A percentile compares a stretch with the other conserved stretches of the same genome.
phyloP scores from a whole-genome alignment of 2,888 invertebrate species.

The Leptopilina syphax region DNA sequence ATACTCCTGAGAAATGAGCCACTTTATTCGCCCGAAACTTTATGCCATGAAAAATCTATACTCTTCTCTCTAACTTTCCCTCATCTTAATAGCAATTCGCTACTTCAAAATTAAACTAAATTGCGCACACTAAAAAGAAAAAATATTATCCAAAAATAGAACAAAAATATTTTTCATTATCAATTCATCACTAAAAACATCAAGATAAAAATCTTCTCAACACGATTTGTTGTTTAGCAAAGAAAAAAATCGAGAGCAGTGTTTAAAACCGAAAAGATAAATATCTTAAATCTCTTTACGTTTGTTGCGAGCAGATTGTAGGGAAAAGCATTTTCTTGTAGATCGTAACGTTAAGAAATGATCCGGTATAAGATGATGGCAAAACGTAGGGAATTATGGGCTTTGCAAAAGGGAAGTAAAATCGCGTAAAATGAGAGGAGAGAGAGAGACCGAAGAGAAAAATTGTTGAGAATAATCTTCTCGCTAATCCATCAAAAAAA shows the following conservation, averaged over 20 bases:
- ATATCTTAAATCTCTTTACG: constrained; percentile 20
- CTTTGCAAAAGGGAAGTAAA: constrained; percentile 12
- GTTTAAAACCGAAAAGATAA: constrained; percentile 27
- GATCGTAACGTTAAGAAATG: constrained; percentile 35
- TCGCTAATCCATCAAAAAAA: constrained; percentile 22
- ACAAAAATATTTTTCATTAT: neutral
- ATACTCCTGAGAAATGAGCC: constrained; percentile 51
- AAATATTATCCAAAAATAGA: no score
- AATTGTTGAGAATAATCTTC: constrained; percentile 18
- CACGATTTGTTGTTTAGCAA: neutral
- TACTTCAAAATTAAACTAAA: neutral
- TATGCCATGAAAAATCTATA: constrained; percentile 2
- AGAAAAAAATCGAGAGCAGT: neutral
- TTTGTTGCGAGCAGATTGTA: constrained; percentile 21
- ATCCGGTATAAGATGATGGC: constrained; percentile 25
- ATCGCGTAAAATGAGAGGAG: constrained; percentile 17
- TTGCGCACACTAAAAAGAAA: no score
- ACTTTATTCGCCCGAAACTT: constrained; percentile 18
- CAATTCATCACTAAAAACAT: neutral
- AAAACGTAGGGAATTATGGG: constrained; percentile 31
- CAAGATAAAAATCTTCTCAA: neutral
- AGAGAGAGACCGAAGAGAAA: neutral
- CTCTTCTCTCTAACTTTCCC: neutral
- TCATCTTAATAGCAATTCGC: neutral
- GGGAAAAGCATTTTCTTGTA: constrained; percentile 34